These are phyloP conservation scores for Nomada goodeniana DNA, from an alignment of 2,888 invertebrate species.

Conservation along the genomic window DNA sequence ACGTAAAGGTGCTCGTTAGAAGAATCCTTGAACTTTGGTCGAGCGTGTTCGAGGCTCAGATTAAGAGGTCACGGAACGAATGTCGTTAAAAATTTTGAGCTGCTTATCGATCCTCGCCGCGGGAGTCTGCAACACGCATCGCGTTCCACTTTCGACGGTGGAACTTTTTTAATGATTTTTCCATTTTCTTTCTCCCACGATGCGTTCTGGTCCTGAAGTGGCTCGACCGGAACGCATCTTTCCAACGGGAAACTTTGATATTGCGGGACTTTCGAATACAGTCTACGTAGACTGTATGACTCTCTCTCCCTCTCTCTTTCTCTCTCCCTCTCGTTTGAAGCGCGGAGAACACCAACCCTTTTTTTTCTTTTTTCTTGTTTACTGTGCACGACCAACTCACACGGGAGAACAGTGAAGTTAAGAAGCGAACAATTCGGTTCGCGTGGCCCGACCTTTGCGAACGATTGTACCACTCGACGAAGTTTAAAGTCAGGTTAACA, in stretches of 20 bases:
- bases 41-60: constrained; percentile 1
- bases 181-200: background rate
- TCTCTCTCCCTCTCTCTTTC: background rate
- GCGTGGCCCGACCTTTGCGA: constrained; percentile 36
- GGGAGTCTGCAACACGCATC: background rate
- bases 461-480: constrained; percentile 5
- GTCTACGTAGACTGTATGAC: background rate
- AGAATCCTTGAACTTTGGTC: constrained; percentile 9
- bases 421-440: constrained; percentile 4
- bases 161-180: constrained; percentile 46
- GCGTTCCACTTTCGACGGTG: constrained; percentile 24
- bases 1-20: background rate
- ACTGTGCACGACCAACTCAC: background rate
- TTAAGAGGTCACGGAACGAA: background rate
- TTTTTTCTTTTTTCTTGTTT: too few relatives aligned
- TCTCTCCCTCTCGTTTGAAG: background rate
- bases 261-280: constrained; percentile 41
- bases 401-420: background rate
- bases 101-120: constrained; percentile 8
- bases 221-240: constrained; percentile 15
- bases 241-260: constrained; percentile 37
- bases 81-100: constrained; percentile 32
- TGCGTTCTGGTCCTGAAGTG: background rate
- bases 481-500: constrained; percentile 55
- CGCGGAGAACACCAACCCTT: background rate